Percentiles rank a stretch among this genome's conserved stretches.
Evolutionary conservation across 2,113 vertebrate species (phyloP).

Genomic region (Anoplopoma fimbria): DNA sequence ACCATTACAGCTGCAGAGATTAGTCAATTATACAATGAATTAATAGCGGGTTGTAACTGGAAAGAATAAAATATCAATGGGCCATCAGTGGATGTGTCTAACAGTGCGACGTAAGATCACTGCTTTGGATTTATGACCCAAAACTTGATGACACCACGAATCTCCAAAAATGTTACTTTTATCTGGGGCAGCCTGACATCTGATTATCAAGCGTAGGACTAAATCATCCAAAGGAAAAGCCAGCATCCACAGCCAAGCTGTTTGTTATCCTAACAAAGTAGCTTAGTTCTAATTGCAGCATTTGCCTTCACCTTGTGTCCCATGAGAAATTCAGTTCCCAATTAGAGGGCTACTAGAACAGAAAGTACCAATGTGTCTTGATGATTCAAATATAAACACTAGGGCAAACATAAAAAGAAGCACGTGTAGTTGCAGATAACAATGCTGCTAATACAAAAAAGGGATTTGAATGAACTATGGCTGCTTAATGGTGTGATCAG

Average conservation of each 20-base stretch:
- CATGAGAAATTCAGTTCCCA: slow-evolving; percentile 24
- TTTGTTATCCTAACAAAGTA: background rate
- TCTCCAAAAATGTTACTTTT: background rate
- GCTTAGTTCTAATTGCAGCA: background rate
- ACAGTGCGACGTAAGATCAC: background rate
- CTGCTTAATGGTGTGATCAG: no score
- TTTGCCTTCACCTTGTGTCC: slow-evolving; percentile 15
- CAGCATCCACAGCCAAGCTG: background rate
- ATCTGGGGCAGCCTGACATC: background rate
- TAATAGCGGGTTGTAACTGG: no score
- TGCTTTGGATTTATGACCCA: no score
- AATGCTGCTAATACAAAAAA: background rate
- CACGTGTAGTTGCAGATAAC: background rate
- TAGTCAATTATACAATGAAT: background rate
- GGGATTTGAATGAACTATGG: no score
- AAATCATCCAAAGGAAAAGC: background rate
- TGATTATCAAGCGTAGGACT: background rate
- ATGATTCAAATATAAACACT: background rate
- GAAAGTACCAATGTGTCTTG: background rate
- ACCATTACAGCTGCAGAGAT: no score
- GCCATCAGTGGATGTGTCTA: background rate
- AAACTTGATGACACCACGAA: no score
- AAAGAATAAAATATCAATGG: background rate
- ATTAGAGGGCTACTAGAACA: slow-evolving; percentile 12
- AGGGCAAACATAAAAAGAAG: background rate